A percentile compares a stretch with the other conserved stretches of the same genome.
phyloP scores from a whole-genome alignment of 2,113 vertebrate genomes.

The Mellivora capensis region DNA sequence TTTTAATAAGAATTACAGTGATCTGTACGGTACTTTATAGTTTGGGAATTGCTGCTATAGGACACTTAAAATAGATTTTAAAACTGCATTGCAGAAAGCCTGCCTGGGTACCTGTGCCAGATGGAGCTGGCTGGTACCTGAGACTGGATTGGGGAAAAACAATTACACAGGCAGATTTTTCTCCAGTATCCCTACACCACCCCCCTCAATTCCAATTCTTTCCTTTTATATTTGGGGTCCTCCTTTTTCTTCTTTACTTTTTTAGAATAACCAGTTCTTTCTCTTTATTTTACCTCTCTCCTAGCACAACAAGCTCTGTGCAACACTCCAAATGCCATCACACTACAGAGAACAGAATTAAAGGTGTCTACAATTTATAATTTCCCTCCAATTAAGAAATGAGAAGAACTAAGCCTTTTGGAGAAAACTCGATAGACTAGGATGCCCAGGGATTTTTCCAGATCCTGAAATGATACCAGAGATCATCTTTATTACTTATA shows the following conservation, averaged over 20 bases:
- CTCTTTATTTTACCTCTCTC: not conserved
- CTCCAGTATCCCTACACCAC: not conserved
- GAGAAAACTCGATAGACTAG: not conserved
- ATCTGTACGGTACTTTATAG: not conserved
- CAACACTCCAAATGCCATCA: not conserved
- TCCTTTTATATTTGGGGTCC: not conserved
- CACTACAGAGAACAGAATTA: not conserved
- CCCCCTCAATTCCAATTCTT: not conserved
- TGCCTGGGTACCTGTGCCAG: not conserved
- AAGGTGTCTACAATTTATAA: too few species aligned
- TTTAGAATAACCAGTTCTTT: not conserved
- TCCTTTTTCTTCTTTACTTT: not conserved
- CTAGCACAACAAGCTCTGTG: not conserved
- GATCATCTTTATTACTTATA: not conserved
- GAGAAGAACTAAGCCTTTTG: not conserved
- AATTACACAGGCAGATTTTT: not conserved
- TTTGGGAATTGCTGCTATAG: not conserved
- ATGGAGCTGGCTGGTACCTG: not conserved
- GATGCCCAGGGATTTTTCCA: not conserved
- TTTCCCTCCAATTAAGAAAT: not conserved
- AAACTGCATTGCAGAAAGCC: not conserved
- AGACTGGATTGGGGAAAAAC: not conserved
- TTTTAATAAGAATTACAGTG: not conserved
- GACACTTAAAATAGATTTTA: not conserved
- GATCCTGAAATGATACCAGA: not conserved